A percentile compares a stretch with the other conserved stretches of the same genome.
Evolutionary conservation across 2,797 vertebrate species (phyloP).

Genomic region (Karalla daura): DNA sequence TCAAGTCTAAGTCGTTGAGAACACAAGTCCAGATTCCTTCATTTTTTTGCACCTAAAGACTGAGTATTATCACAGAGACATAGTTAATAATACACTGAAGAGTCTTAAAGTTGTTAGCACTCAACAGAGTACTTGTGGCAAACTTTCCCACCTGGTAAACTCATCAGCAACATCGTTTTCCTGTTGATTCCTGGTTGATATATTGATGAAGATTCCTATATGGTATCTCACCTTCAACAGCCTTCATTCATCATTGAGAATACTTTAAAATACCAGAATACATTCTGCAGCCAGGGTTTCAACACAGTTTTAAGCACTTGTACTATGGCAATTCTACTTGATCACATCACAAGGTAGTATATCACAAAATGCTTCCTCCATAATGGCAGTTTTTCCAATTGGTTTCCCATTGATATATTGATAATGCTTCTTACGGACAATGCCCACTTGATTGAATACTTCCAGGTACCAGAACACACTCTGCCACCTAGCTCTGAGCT

Average conservation of each 20-base stretch:
- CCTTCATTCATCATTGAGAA: neutral
- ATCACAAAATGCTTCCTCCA: too few relatives aligned
- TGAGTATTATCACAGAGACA: neutral
- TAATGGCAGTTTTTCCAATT: too few relatives aligned
- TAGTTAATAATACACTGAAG: too few relatives aligned
- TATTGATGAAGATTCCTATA: neutral
- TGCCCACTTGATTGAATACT: too few relatives aligned
- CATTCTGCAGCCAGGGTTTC: neutral
- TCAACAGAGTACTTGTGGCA: neutral
- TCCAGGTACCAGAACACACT: too few relatives aligned
- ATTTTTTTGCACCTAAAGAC: neutral
- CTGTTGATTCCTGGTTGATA: neutral
- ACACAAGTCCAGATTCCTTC: neutral
- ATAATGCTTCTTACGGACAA: too few relatives aligned
- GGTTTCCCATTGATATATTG: too few relatives aligned
- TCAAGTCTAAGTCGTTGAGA: neutral
- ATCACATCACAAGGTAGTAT: too few relatives aligned
- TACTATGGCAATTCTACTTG: neutral
- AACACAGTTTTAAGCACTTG: neutral
- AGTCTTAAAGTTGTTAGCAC: too few relatives aligned
- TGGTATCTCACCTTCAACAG: neutral
- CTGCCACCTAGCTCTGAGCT: too few relatives aligned
- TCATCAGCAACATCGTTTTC: neutral
- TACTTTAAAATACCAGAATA: neutral
- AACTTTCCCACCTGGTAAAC: too few relatives aligned